Conservation (phyloP, 2,797 vertebrate species). For the Sebastes hopkinsi region DNA sequence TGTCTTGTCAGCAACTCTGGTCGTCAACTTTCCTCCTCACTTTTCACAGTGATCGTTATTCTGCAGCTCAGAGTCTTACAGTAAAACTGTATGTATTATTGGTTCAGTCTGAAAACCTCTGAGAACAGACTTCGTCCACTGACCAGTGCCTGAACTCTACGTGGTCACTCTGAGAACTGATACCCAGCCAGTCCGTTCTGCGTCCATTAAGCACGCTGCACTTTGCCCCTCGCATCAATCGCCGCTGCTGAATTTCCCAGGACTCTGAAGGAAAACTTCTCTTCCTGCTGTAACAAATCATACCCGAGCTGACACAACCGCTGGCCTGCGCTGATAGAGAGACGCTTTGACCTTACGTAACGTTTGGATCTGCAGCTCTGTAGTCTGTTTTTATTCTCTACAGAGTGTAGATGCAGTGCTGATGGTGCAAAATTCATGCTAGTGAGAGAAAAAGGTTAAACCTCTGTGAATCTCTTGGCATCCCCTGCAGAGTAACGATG, state of each 20-base stretch:
- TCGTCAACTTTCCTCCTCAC: neutral
- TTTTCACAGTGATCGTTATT: neutral
- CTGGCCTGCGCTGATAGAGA: slow-evolving; percentile 29
- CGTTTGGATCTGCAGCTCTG: slow-evolving; percentile 33
- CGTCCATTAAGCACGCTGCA: slow-evolving; percentile 19
- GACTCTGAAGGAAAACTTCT: slow-evolving; percentile 63
- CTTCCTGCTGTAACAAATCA: slow-evolving; percentile 69
- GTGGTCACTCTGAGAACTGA: slow-evolving; percentile 57
- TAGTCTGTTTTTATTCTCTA: slow-evolving; percentile 8
- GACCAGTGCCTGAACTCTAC: slow-evolving; percentile 57
- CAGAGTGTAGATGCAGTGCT: neutral
- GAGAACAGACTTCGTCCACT: slow-evolving; percentile 35
- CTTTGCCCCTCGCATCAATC: slow-evolving; percentile 37
- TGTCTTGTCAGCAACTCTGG: neutral
- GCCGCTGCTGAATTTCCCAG: slow-evolving; percentile 71
- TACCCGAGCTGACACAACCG: slow-evolving; percentile 31
- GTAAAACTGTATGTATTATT: neutral
- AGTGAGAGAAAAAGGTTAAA: slow-evolving; percentile 47
- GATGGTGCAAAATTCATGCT: slow-evolving; percentile 36
- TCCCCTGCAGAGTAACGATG: slow-evolving; percentile 26
- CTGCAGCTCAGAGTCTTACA: neutral
- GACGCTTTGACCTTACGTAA: slow-evolving; percentile 28
- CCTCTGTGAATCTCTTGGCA: slow-evolving; percentile 25
- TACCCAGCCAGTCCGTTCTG: slow-evolving; percentile 38
- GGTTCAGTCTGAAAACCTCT: slow-evolving; percentile 15